phyloP scores from a whole-genome alignment of 1,140 invertebrate genomes.

The Melitaea cinxia region DNA sequence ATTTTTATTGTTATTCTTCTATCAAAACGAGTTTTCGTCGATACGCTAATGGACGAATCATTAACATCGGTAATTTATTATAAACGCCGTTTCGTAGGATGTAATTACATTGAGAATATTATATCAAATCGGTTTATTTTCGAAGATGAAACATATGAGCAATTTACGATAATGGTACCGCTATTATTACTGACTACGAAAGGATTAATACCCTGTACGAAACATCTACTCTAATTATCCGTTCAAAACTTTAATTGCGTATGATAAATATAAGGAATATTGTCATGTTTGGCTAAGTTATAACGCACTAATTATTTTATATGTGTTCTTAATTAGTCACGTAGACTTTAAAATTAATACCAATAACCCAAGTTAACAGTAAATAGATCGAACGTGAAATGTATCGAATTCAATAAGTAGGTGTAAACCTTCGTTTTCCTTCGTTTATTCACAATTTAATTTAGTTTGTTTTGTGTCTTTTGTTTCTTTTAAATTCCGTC shows the following conservation, averaged over 20 bases:
- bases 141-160: neutral
- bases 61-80: slow-evolving; percentile 12
- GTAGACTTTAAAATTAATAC: too few relatives aligned
- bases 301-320: too few relatives aligned
- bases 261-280: neutral
- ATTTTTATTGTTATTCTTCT: neutral
- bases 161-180: slow-evolving; percentile 2
- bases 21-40: neutral
- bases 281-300: too few relatives aligned
- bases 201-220: neutral
- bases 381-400: too few relatives aligned
- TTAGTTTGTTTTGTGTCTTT: too few relatives aligned
- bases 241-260: neutral
- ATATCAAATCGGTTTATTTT: slow-evolving; percentile 30
- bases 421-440: too few relatives aligned
- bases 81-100: slow-evolving; percentile 15
- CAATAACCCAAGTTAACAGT: too few relatives aligned
- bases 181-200: neutral
- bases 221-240: slow-evolving; percentile 6
- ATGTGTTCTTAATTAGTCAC: too few relatives aligned
- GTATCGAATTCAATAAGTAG: too few relatives aligned
- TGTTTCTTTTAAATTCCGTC: too few relatives aligned
- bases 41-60: slow-evolving; percentile 10
- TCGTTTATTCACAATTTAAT: too few relatives aligned
- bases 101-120: slow-evolving; percentile 11